Conservation (phyloP, 1,140 invertebrate species). For the Tigriopus japonicus region DNA sequence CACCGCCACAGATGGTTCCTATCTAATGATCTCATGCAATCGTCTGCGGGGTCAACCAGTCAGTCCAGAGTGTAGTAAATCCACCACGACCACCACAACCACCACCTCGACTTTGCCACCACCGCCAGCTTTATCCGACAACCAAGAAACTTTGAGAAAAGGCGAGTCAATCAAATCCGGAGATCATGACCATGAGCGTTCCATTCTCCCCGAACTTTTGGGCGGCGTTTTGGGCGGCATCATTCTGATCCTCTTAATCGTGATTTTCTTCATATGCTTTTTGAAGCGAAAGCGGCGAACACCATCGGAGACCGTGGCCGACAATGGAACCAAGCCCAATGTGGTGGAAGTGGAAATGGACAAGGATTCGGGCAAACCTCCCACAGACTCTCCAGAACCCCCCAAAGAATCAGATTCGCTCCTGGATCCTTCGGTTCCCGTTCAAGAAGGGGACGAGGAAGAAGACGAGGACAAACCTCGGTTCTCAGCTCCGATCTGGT, state of each 20-base stretch:
- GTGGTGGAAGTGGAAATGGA: neutral
- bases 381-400: neutral
- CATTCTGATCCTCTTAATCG: neutral
- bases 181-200: too few relatives aligned
- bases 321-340: too few relatives aligned
- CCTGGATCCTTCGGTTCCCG: neutral
- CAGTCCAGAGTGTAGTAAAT: constrained; percentile 2
- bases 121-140: neutral
- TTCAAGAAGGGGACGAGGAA: neutral
- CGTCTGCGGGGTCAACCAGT: neutral
- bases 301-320: neutral
- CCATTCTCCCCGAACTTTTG: neutral
- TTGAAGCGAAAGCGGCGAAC: neutral
- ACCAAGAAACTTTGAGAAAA: neutral
- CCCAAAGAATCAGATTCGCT: neutral
- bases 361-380: neutral
- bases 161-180: neutral
- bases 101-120: neutral
- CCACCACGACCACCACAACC: constrained; percentile 5
- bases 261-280: neutral
- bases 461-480: neutral
- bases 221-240: neutral
- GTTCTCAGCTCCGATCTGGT: constrained; percentile 4
- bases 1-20: constrained; percentile 1
- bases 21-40: constrained; percentile 11